Evolutionary conservation across 2,113 vertebrate genomes (phyloP).

Genomic region (Zosterops borbonicus): DNA sequence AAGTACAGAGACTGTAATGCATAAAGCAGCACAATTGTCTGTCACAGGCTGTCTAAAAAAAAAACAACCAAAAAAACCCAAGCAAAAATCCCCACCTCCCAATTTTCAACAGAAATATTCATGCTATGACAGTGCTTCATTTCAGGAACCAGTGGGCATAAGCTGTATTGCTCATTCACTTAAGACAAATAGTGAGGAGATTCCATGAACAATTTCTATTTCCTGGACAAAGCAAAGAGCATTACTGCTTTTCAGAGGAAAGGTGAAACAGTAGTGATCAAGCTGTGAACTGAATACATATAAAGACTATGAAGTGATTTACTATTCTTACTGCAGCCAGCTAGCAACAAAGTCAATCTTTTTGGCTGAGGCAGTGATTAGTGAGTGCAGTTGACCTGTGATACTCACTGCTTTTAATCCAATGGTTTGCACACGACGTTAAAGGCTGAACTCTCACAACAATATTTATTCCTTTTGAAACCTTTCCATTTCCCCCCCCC

Average conservation of each 20-base stretch:
- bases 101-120: neutral
- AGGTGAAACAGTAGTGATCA: constrained; percentile 61
- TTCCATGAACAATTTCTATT: constrained; percentile 57
- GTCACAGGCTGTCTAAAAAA: neutral
- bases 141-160: constrained; percentile 52
- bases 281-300: constrained; percentile 69
- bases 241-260: constrained; percentile 57
- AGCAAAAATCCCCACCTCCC: neutral
- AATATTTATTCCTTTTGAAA: constrained; percentile 18
- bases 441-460: constrained; percentile 17
- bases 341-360: constrained; percentile 54
- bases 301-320: constrained; percentile 68
- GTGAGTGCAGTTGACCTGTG: constrained; percentile 51
- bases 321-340: constrained; percentile 64
- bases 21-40: neutral
- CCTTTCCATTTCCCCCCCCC: neutral
- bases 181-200: constrained; percentile 67
- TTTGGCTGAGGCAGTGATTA: constrained; percentile 62
- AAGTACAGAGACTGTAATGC: neutral
- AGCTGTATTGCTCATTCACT: constrained; percentile 60
- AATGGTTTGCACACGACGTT: constrained; percentile 3
- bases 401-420: constrained; percentile 53
- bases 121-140: constrained; percentile 36
- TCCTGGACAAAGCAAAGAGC: constrained; percentile 47
- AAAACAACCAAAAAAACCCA: neutral